Evolutionary conservation across 2,797 vertebrate genomes (phyloP), one percentile per base, ranked within the genome.

Genomic region (Arnoldichthys spilopterus): DNA sequence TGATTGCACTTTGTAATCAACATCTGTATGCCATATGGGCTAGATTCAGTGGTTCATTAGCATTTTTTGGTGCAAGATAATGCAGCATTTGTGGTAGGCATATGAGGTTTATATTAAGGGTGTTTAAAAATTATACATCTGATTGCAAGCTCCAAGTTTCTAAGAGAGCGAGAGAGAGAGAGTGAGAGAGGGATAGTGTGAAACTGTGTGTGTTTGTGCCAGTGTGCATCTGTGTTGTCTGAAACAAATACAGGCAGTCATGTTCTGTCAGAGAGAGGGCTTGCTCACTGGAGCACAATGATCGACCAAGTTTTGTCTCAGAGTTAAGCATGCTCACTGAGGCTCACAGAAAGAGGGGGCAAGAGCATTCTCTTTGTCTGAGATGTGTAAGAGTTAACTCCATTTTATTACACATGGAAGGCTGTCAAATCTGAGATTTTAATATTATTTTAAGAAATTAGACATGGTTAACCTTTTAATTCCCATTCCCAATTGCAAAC

Each of bases 161-260:
- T 71, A 40, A 20, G 15, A 8, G 4, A 62, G 30, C 26, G 30
- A 62, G 59, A 20, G 32, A 34, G 8, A n/a, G 59, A 62, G 28
- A 61, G 28, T 68, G 22, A 30, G 26, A 61, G 26, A 32, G n/a
- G n/a, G n/a, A n/a, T n/a, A n/a, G 34, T 62, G 32, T 72, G 32
- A 62, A 26, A 47, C 43, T 58, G 58, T 63, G 63, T 45, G 6
- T 56, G 72, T 64, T 47, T 56, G 58, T 61, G 72, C 43, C 53
- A 67, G n/a, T 56, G 73, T 76, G 53, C 58, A 53, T 81, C 64
- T 74, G 30, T 67, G 67, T 76, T 59, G 76, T 72, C 83, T 87
- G 87, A 82, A 89, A 87, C 86, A 85, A 88, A 89, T 86, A 83
- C 87, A 91, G 88, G 87, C 89, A 89, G 89, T 91, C 89, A 90